Evolutionary conservation across 2,797 vertebrate species (phyloP).

Genomic region (Acanthopagrus latus): DNA sequence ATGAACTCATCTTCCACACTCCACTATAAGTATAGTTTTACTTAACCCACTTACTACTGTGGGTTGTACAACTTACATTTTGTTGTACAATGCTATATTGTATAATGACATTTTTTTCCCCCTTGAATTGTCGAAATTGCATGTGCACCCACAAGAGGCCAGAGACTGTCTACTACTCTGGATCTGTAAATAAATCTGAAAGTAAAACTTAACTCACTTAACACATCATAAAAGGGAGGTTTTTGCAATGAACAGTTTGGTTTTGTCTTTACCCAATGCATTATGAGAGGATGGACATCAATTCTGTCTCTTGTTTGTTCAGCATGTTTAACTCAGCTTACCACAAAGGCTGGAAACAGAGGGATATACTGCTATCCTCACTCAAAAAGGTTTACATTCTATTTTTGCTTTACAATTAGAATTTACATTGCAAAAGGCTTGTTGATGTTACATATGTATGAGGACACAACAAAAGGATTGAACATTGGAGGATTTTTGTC

Average conservation of each 20-base stretch:
- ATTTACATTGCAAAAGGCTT: slow-evolving; percentile 4
- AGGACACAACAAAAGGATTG: slow-evolving; percentile 23
- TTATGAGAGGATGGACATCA: not conserved
- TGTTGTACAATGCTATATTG: no score
- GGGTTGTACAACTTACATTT: no score
- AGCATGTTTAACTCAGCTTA: not conserved
- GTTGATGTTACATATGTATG: slow-evolving; percentile 36
- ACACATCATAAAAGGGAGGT: not conserved
- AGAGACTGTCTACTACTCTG: not conserved
- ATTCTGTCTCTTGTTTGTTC: not conserved
- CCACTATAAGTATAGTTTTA: no score
- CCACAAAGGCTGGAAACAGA: not conserved
- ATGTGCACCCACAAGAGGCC: no score
- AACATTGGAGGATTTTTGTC: slow-evolving; percentile 17
- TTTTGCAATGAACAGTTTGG: not conserved
- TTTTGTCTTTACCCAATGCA: not conserved
- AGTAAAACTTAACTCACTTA: not conserved
- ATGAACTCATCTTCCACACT: no score
- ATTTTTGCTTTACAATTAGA: not conserved
- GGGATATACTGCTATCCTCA: not conserved
- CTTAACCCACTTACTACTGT: no score
- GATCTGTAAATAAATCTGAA: not conserved
- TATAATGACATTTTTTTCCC: no score
- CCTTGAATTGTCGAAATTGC: no score
- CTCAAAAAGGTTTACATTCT: not conserved